Percentiles rank a stretch among this genome's conserved stretches.
Evolutionary conservation across 2,797 vertebrate species (phyloP).

Genomic region (Melanotaenia trifasciata): DNA sequence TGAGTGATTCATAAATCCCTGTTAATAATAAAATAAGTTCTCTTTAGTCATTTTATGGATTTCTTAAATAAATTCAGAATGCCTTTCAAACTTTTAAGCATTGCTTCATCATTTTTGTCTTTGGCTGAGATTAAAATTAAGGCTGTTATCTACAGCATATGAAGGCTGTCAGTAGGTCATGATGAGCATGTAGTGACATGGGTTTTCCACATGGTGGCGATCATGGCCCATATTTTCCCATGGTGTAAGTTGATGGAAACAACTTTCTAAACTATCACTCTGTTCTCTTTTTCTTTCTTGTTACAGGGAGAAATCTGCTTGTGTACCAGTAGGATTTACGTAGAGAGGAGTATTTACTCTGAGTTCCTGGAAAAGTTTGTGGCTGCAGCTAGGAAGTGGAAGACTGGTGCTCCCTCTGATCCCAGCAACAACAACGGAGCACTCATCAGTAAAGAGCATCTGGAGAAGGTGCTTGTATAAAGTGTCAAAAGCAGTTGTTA

Average conservation of each 20-base stretch:
- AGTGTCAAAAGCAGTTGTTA: neutral
- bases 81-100: neutral
- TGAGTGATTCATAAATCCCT: no score
- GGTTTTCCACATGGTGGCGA: slow-evolving; percentile 54
- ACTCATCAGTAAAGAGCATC: slow-evolving; percentile 93
- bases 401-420: slow-evolving; percentile 89
- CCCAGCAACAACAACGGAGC: slow-evolving; percentile 86
- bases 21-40: no score
- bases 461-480: slow-evolving; percentile 87
- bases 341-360: slow-evolving; percentile 89
- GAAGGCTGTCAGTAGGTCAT: no score
- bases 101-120: neutral
- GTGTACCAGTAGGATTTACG: slow-evolving; percentile 97
- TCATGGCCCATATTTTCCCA: slow-evolving; percentile 12
- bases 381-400: slow-evolving; percentile 89
- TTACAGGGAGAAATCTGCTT: slow-evolving; percentile 95
- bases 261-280: neutral
- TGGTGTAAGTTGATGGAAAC: neutral
- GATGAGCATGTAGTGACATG: slow-evolving; percentile 8
- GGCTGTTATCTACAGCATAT: no score
- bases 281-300: neutral
- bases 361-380: slow-evolving; percentile 93
- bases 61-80: no score
- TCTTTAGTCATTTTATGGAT: no score
- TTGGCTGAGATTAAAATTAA: no score